A percentile compares a stretch with the other conserved stretches of the same genome.
Evolutionary conservation across 2,888 invertebrate species (phyloP).

Genomic region (Oxytorus armatus): DNA sequence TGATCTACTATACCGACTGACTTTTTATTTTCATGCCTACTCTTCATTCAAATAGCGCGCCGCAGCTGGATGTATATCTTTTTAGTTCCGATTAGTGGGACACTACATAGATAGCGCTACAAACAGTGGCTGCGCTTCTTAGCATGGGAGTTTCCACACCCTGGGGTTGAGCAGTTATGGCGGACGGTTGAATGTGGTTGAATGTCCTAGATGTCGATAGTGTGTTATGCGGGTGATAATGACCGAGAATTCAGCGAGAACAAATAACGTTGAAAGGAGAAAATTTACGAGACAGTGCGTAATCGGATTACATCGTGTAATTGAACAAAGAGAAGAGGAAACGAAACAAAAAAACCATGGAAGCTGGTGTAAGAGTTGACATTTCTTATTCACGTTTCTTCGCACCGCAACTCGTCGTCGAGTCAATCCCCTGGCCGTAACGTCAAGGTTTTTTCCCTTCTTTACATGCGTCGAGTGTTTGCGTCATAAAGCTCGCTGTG

Average conservation of each 20-base stretch:
- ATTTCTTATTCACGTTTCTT: slow-evolving; percentile 33
- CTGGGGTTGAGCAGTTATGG: slow-evolving; percentile 48
- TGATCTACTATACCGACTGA: too few relatives aligned
- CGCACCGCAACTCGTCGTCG: slow-evolving; percentile 36
- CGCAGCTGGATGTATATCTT: too few relatives aligned
- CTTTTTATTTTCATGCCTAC: too few relatives aligned
- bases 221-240: slow-evolving; percentile 66
- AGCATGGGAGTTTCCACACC: background rate
- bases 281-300: background rate
- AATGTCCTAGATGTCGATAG: slow-evolving; percentile 55
- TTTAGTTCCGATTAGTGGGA: too few relatives aligned
- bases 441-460: slow-evolving; percentile 20
- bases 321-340: background rate
- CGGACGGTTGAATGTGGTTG: slow-evolving; percentile 45
- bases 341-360: slow-evolving; percentile 70
- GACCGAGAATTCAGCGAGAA: slow-evolving; percentile 40
- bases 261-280: slow-evolving; percentile 6
- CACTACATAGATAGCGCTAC: too few relatives aligned
- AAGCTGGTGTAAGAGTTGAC: slow-evolving; percentile 77
- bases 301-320: background rate
- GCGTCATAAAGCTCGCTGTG: slow-evolving; percentile 69
- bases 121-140: too few relatives aligned
- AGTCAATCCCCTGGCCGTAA: slow-evolving; percentile 30
- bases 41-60: too few relatives aligned
- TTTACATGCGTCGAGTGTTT: slow-evolving; percentile 36